Evolutionary conservation across 2,888 invertebrate genomes (phyloP).

Genomic region (Odontomyia ornata): DNA sequence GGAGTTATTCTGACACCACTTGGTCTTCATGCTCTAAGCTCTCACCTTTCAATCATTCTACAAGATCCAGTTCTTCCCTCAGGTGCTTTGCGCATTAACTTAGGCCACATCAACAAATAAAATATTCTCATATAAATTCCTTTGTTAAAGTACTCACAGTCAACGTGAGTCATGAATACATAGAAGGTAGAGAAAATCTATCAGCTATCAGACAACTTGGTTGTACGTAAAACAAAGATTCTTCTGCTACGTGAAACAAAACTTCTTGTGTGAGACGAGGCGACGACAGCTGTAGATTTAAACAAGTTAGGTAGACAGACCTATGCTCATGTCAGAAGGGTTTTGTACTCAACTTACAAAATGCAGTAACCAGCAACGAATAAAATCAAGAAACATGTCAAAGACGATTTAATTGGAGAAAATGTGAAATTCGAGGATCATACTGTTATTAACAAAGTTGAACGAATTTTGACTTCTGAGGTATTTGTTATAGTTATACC

Average conservation of each 20-base stretch:
- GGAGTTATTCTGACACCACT: constrained; percentile 81
- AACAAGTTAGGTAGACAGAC: too few relatives aligned
- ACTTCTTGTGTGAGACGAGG: constrained; percentile 85
- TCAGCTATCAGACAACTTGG: constrained; percentile 90
- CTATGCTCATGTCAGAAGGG: too few relatives aligned
- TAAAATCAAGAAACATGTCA: too few relatives aligned
- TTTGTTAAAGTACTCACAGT: constrained; percentile 81
- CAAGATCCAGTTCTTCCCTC: constrained; percentile 97
- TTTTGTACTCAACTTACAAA: too few relatives aligned
- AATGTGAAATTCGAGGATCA: too few relatives aligned
- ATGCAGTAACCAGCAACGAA: too few relatives aligned
- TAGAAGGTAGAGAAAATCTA: constrained; percentile 92
- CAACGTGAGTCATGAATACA: constrained; percentile 82
- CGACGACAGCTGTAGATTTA: constrained; percentile 92
- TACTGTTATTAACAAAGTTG: too few relatives aligned
- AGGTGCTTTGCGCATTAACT: constrained; percentile 87
- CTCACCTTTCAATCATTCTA: constrained; percentile 85
- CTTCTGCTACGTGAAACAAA: too few relatives aligned
- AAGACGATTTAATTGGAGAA: too few relatives aligned
- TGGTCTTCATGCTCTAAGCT: constrained; percentile 86
- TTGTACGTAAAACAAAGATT: constrained; percentile 91
- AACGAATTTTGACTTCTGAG: too few relatives aligned
- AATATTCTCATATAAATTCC: constrained; percentile 86
- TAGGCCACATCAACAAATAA: constrained; percentile 89
- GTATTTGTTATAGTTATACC: too few relatives aligned